phyloP scores from a whole-genome alignment of 2,888 invertebrate genomes.

The Polydrusus pterygomalis region DNA sequence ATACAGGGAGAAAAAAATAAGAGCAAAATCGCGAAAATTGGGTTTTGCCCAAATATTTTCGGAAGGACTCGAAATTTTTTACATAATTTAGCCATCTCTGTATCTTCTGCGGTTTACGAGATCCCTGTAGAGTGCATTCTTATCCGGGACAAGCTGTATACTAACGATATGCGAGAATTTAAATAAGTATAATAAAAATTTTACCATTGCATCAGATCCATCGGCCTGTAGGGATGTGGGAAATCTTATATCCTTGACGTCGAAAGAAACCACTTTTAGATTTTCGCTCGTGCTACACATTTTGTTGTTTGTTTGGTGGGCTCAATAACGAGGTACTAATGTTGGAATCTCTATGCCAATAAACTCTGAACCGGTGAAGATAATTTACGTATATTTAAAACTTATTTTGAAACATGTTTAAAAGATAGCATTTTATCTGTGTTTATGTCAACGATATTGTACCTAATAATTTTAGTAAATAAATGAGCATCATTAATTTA shows the following conservation, averaged over 20 bases:
- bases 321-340: neutral
- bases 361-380: slow-evolving; percentile 11
- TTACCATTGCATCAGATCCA: slow-evolving; percentile 94
- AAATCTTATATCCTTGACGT: slow-evolving; percentile 86
- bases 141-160: too few species aligned
- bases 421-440: slow-evolving; percentile 28
- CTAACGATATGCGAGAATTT: too few species aligned
- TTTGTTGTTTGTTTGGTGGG: neutral
- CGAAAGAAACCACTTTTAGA: slow-evolving; percentile 75
- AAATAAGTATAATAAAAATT: too few species aligned
- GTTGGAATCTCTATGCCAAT: slow-evolving; percentile 5
- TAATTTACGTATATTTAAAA: slow-evolving; percentile 14
- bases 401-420: slow-evolving; percentile 17
- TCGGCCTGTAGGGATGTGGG: slow-evolving; percentile 89
- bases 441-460: neutral
- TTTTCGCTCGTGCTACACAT: slow-evolving; percentile 40
- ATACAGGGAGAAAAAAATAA: too few species aligned
- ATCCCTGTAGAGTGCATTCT: too few species aligned
- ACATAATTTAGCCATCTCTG: too few species aligned
- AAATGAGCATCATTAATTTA: neutral
- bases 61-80: too few species aligned
- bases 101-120: too few species aligned
- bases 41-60: too few species aligned
- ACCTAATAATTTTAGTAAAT: neutral
- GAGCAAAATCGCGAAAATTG: too few species aligned